Evolutionary conservation across 2,888 invertebrate genomes (phyloP).

Genomic region (Horisme vitalbata): DNA sequence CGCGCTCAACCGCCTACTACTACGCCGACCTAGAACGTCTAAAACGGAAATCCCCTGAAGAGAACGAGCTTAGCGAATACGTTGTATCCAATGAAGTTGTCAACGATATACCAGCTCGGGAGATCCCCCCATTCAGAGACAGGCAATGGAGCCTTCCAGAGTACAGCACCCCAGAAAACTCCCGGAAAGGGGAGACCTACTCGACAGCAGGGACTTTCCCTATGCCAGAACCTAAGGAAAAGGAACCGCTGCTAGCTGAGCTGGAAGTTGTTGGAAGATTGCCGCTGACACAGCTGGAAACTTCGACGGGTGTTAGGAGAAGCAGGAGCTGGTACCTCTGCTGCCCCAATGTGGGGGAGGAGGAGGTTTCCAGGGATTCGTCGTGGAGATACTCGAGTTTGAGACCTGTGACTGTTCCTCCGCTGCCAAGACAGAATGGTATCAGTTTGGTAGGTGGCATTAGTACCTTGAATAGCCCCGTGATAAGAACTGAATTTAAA

Average conservation of each 20-base stretch:
- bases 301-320: conserved; percentile 67
- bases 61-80: conserved; percentile 73
- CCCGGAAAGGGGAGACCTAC: conserved; percentile 66
- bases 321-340: conserved; percentile 85
- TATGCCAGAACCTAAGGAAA: conserved; percentile 74
- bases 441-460: conserved; percentile 25
- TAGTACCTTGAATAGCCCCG: too few species aligned
- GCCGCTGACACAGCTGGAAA: conserved; percentile 65
- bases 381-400: conserved; percentile 74
- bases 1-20: conserved; percentile 83
- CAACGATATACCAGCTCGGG: conserved; percentile 60
- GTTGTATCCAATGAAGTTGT: conserved; percentile 61
- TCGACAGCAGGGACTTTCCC: conserved; percentile 78
- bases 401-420: conserved; percentile 69
- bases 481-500: too few species aligned
- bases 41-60: conserved; percentile 62
- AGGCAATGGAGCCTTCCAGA: conserved; percentile 61
- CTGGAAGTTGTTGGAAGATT: conserved; percentile 66
- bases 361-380: conserved; percentile 67
- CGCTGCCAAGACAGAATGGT: conserved; percentile 59
- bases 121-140: conserved; percentile 65
- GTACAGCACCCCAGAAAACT: conserved; percentile 59
- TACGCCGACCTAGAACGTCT: conserved; percentile 83
- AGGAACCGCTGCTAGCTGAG: conserved; percentile 70
- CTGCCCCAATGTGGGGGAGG: conserved; percentile 73